phyloP scores from a whole-genome alignment of 2,888 invertebrate species.

The Rhyacophila evoluta region DNA sequence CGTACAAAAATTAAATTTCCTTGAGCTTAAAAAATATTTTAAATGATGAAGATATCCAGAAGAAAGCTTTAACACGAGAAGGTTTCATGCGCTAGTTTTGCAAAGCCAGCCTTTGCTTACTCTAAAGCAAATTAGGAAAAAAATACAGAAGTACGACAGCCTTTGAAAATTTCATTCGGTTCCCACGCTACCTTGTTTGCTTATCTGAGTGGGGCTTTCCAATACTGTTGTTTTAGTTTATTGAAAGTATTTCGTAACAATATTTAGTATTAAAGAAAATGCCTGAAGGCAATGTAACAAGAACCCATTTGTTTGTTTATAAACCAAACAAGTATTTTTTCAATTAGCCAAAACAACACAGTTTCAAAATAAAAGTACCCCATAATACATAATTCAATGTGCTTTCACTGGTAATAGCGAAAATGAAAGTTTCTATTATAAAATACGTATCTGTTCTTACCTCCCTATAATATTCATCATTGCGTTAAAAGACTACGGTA shows the following conservation, averaged over 20 bases:
- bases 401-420: too few relatives aligned
- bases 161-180: neutral
- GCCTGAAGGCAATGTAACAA: neutral
- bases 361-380: neutral
- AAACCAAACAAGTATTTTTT: neutral
- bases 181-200: constrained; percentile 26
- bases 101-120: neutral
- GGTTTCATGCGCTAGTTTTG: neutral
- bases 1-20: too few relatives aligned
- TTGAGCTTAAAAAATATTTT: too few relatives aligned
- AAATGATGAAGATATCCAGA: too few relatives aligned
- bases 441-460: too few relatives aligned
- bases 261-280: neutral
- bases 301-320: neutral
- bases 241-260: constrained; percentile 5
- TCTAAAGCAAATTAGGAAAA: constrained; percentile 2
- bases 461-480: too few relatives aligned
- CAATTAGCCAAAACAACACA: neutral
- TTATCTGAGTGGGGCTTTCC: constrained; percentile 33
- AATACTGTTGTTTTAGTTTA: constrained; percentile 32
- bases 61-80: neutral
- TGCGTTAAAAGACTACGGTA: too few relatives aligned
- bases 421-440: too few relatives aligned
- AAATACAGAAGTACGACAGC: neutral
- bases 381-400: too few relatives aligned